Evolutionary conservation across 2,113 vertebrate species (phyloP).

Genomic region (Hippocampus abdominalis): DNA sequence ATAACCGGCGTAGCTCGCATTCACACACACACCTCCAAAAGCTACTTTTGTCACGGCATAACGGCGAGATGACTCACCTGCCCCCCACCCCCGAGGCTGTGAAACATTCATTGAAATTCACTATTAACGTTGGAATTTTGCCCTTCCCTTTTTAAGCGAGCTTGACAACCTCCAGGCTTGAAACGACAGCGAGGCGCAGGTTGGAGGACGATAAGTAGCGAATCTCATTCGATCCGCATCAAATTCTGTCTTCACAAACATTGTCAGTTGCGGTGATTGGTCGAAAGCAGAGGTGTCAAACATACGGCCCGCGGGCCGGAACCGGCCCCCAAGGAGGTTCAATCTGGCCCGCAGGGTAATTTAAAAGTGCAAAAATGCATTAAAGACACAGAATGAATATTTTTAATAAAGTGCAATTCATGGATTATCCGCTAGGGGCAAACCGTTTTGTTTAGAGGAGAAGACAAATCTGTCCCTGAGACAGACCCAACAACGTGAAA

Average conservation of each 20-base stretch:
- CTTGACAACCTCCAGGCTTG: constrained; percentile 26
- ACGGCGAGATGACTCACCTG: constrained; percentile 44
- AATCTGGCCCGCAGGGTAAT: too few relatives aligned
- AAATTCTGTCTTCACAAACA: background rate
- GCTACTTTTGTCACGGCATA: constrained; percentile 30
- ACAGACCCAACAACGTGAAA: too few relatives aligned
- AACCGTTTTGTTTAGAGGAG: too few relatives aligned
- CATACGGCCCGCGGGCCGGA: too few relatives aligned
- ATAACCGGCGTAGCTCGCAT: background rate
- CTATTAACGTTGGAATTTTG: constrained; percentile 59
- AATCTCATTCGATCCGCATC: background rate
- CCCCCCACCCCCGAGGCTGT: constrained; percentile 6
- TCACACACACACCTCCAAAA: constrained; percentile 9
- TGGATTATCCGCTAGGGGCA: too few relatives aligned
- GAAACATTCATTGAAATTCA: constrained; percentile 35
- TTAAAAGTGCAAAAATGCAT: too few relatives aligned
- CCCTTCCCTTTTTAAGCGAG: constrained; percentile 40
- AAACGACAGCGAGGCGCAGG: constrained; percentile 20
- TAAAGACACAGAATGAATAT: too few relatives aligned
- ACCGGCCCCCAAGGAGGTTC: too few relatives aligned
- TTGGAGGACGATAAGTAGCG: constrained; percentile 2
- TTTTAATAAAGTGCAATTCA: too few relatives aligned
- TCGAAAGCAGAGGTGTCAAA: too few relatives aligned
- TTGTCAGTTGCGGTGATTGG: background rate
- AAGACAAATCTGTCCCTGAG: too few relatives aligned